Conservation (phyloP, 2,797 vertebrate genomes). For the Nyctalus aviator region DNA sequence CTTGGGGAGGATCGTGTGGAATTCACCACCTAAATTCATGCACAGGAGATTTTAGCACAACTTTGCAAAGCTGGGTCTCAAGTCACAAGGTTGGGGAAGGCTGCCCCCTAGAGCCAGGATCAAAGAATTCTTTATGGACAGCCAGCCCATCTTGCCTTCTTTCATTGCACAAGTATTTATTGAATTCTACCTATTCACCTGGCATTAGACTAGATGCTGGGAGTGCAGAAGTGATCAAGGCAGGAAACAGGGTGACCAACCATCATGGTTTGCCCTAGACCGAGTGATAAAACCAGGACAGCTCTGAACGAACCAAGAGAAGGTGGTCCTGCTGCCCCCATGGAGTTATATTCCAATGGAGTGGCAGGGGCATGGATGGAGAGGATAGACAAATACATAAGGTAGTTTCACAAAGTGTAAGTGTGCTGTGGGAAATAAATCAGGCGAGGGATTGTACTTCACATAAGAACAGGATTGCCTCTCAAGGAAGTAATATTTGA, state of each 20-base stretch:
- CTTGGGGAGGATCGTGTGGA: not conserved
- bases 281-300: not conserved
- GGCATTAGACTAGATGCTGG: not conserved
- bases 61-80: not conserved
- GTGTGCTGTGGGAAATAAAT: not conserved
- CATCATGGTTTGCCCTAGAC: not conserved
- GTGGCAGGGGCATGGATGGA: not conserved
- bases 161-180: not conserved
- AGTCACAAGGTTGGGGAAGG: slow-evolving; percentile 64
- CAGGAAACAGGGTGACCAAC: not conserved
- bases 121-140: not conserved
- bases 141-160: not conserved
- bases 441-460: not conserved
- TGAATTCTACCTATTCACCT: not conserved
- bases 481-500: not conserved
- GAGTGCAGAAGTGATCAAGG: not conserved
- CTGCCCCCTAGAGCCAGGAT: slow-evolving; percentile 76
- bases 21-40: not conserved
- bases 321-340: not conserved
- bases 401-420: not conserved
- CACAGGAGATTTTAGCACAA: not conserved
- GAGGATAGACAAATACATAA: not conserved
- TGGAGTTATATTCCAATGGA: not conserved
- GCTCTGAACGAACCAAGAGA: not conserved
- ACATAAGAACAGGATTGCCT: not conserved